Percentiles rank a stretch among this genome's conserved stretches.
phyloP scores from a whole-genome alignment of 2,797 vertebrate genomes.

The Gambusia yucatana region DNA sequence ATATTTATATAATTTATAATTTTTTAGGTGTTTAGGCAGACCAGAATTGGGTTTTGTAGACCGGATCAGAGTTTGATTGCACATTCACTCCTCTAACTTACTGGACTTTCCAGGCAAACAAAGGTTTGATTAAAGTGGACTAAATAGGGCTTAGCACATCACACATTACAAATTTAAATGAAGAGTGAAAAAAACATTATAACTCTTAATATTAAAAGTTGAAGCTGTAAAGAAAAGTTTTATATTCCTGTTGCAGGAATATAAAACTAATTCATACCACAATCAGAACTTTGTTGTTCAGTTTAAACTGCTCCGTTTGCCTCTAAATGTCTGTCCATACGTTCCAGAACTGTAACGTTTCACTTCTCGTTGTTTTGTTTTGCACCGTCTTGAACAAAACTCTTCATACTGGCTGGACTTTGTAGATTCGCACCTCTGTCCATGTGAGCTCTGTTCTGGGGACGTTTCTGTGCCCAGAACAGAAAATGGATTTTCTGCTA shows the following conservation, averaged over 20 bases:
- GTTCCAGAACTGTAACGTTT: background rate
- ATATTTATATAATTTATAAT: background rate
- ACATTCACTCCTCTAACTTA: too few species aligned
- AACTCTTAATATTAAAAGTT: background rate
- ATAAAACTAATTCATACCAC: background rate
- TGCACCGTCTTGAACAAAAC: background rate
- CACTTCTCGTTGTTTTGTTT: background rate
- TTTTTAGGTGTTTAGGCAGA: too few species aligned
- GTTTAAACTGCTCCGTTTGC: background rate
- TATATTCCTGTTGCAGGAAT: background rate
- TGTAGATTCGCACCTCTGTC: slow-evolving; percentile 7
- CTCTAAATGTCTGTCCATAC: background rate
- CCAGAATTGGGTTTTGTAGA: too few species aligned
- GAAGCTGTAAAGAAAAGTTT: background rate
- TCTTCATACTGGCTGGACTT: background rate
- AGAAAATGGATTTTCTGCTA: background rate
- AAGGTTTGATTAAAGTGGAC: too few species aligned
- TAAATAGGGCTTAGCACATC: too few species aligned
- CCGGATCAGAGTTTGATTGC: background rate
- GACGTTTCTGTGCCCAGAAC: slow-evolving; percentile 1
- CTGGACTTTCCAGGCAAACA: too few species aligned
- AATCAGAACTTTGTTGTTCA: background rate
- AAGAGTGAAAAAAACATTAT: background rate
- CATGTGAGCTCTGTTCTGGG: slow-evolving; percentile 2
- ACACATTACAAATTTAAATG: background rate